Percentiles rank a stretch among this genome's conserved stretches.
phyloP scores from a whole-genome alignment of 1,140 invertebrate genomes.

The Plectrocnemia conspersa region DNA sequence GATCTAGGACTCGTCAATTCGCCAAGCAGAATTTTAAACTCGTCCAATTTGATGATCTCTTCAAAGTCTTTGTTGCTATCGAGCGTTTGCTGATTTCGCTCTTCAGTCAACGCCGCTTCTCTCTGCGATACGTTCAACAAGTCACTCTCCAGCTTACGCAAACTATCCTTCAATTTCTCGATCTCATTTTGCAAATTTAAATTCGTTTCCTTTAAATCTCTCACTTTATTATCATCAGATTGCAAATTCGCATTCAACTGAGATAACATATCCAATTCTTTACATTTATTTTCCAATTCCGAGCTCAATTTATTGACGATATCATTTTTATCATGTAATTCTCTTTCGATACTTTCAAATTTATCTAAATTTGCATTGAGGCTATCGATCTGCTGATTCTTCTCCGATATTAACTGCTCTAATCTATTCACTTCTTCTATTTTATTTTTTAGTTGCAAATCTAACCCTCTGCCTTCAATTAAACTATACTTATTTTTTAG shows the following conservation, averaged over 20 bases:
- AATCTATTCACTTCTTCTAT: conserved; percentile 44
- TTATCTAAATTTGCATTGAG: conserved; percentile 49
- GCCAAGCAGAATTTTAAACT: no score
- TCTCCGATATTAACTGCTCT: conserved; percentile 47
- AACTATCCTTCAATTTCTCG: conserved; percentile 43
- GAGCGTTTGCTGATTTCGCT: conserved; percentile 44
- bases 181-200: conserved; percentile 35
- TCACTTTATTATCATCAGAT: conserved; percentile 28
- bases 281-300: conserved; percentile 44
- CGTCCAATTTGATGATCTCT: conserved; percentile 40
- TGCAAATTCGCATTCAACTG: conserved; percentile 22
- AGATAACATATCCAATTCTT: conserved; percentile 33
- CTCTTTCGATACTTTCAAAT: conserved; percentile 46
- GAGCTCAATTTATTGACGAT: conserved; percentile 44
- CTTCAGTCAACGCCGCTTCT: conserved; percentile 42
- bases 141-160: conserved; percentile 49
- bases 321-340: conserved; percentile 47
- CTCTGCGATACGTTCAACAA: conserved; percentile 45
- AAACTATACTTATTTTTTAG: conserved; percentile 44
- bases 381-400: conserved; percentile 52
- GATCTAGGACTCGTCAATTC: conserved; percentile 14
- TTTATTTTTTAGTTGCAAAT: conserved; percentile 45
- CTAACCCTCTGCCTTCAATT: conserved; percentile 38
- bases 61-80: conserved; percentile 50
- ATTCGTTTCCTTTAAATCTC: conserved; percentile 29